Evolutionary conservation across 2,113 vertebrate species (phyloP).

Genomic region (Cisticola juncidis): DNA sequence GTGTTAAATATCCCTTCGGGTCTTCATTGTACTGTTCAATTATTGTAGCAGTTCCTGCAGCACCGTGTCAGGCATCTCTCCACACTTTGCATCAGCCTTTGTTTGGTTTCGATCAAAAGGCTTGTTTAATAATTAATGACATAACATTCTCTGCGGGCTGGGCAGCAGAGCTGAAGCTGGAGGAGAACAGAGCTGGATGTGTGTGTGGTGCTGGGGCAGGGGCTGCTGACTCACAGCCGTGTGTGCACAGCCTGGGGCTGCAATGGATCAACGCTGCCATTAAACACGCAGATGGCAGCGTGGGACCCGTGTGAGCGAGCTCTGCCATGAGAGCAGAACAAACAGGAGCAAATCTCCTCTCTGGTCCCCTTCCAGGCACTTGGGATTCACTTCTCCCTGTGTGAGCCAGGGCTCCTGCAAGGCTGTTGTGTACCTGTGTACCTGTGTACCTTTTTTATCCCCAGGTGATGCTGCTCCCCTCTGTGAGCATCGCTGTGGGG

Average conservation of each 20-base stretch:
- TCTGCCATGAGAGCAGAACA: background rate
- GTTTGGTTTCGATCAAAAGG: background rate
- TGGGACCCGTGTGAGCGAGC: background rate
- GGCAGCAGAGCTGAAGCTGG: background rate
- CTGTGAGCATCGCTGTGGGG: background rate
- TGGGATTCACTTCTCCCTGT: fast-evolving
- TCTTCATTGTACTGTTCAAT: background rate
- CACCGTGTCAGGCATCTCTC: background rate
- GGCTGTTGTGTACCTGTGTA: background rate
- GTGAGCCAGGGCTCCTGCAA: background rate
- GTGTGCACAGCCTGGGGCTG: background rate
- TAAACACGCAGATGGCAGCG: background rate
- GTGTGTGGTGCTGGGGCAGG: background rate
- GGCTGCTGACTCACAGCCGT: background rate
- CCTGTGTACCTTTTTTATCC: too few species aligned
- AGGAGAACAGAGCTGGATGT: background rate
- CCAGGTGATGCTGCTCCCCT: background rate
- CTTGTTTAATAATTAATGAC: background rate
- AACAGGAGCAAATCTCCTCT: background rate
- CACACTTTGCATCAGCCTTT: background rate
- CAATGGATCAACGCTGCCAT: background rate
- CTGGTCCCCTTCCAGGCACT: background rate
- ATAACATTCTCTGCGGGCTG: background rate
- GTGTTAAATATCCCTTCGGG: background rate
- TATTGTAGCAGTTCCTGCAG: background rate